Percentiles rank a stretch among this genome's conserved stretches.
Evolutionary conservation across 2,113 vertebrate species (phyloP).

Genomic region (Myiopsitta monachus): DNA sequence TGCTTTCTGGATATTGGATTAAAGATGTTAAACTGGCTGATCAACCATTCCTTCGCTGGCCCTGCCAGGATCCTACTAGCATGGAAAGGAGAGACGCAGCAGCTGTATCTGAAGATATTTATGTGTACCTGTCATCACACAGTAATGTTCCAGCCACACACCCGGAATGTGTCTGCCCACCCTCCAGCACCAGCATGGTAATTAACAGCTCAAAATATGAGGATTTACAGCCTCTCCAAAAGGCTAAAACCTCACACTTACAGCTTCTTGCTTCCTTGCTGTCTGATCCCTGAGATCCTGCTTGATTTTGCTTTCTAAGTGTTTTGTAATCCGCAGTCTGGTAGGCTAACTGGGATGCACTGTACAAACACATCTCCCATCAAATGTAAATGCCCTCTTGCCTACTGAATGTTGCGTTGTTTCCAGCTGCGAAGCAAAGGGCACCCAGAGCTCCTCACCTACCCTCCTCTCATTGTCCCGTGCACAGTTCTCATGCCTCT

Average conservation of each 20-base stretch:
- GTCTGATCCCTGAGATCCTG: not conserved
- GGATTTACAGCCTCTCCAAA: not conserved
- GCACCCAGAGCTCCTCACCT: not conserved
- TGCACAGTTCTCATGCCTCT: slow-evolving; percentile 4
- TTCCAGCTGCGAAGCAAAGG: not conserved
- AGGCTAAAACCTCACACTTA: not conserved
- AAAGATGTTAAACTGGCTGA: not conserved
- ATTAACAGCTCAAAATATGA: not conserved
- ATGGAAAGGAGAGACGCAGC: not conserved
- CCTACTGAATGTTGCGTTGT: not conserved
- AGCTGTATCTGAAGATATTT: not conserved
- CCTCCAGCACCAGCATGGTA: not conserved
- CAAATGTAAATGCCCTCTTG: not conserved
- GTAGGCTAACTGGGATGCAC: not conserved
- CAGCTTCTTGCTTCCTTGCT: not conserved
- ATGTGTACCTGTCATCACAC: not conserved
- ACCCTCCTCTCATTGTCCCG: not conserved
- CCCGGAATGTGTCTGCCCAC: not conserved
- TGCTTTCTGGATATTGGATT: not conserved
- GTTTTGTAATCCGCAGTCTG: not conserved
- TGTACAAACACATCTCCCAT: not conserved
- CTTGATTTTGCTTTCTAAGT: not conserved
- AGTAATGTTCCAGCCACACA: not conserved
- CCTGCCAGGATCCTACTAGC: not conserved
- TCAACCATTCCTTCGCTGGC: not conserved